Percentiles rank a stretch among this genome's conserved stretches.
phyloP scores from a whole-genome alignment of 2,113 vertebrate species.

The Lasiurus borealis region DNA sequence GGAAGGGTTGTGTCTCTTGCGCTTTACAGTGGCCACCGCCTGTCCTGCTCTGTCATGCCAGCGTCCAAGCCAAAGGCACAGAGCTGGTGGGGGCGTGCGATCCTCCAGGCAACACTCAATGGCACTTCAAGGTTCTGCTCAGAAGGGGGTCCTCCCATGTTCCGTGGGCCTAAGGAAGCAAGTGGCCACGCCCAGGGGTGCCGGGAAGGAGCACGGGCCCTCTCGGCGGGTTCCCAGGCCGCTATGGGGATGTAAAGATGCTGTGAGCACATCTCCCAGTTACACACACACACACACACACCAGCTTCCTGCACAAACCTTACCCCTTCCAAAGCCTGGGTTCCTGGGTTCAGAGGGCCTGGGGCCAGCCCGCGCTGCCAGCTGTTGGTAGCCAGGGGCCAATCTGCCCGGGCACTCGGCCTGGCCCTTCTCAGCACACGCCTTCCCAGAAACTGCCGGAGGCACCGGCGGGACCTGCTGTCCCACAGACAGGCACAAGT shows the following conservation, averaged over 20 bases:
- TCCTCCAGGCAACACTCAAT: not conserved
- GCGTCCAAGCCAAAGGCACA: not conserved
- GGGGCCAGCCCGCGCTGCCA: not conserved
- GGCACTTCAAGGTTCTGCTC: not conserved
- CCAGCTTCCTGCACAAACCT: not conserved
- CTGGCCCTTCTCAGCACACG: not conserved
- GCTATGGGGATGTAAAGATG: accelerated
- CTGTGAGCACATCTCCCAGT: not conserved
- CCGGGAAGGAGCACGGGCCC: accelerated
- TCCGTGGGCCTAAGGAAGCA: not conserved
- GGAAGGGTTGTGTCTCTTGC: accelerated
- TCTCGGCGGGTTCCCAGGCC: too few species aligned
- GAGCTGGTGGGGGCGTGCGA: accelerated
- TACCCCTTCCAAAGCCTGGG: accelerated
- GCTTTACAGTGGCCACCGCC: not conserved
- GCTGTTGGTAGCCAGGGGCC: not conserved
- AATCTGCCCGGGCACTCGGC: not conserved
- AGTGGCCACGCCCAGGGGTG: not conserved
- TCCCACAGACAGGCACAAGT: slow-evolving; percentile 8
- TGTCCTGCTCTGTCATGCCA: accelerated
- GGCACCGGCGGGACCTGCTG: not conserved
- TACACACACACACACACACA: not conserved
- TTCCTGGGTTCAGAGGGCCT: not conserved
- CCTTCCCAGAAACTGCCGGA: slow-evolving; percentile 43
- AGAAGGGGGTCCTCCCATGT: too few species aligned